These are phyloP conservation scores for Dasyurus viverrinus DNA, from an alignment of 2,113 vertebrate genomes.

Conservation along the genomic window DNA sequence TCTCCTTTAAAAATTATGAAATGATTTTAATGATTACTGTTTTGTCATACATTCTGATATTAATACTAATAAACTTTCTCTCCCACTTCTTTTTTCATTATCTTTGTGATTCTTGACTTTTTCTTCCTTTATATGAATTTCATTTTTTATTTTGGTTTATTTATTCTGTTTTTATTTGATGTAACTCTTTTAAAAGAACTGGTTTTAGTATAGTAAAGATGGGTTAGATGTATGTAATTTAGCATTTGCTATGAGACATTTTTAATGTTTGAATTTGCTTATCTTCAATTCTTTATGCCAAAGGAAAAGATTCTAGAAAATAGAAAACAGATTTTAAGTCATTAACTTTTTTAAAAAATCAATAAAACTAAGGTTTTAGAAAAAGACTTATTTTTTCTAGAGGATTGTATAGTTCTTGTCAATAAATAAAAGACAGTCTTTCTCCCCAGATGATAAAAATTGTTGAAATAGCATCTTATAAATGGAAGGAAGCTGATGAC, in stretches of 20 bases:
- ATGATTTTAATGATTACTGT: not conserved
- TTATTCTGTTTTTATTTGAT: not conserved
- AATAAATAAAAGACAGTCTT: not conserved
- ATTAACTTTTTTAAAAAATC: not conserved
- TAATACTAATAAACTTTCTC: not conserved
- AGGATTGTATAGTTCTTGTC: not conserved
- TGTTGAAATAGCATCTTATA: not conserved
- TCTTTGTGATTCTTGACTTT: not conserved
- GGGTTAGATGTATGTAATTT: not conserved
- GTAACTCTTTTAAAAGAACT: not conserved
- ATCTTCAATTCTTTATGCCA: not conserved
- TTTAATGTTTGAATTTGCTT: not conserved
- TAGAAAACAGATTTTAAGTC: not conserved
- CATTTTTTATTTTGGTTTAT: not conserved
- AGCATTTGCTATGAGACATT: not conserved
- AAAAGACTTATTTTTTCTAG: not conserved
- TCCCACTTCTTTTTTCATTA: not conserved
- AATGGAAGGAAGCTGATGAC: not conserved
- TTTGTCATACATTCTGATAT: not conserved
- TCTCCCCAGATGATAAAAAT: conserved; percentile 18
- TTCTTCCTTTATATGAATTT: not conserved
- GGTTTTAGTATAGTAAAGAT: not conserved
- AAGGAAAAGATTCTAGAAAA: not conserved
- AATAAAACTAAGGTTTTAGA: not conserved
- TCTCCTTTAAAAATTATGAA: not conserved